These are phyloP conservation scores for Gortyna flavago DNA, from an alignment of 2,888 invertebrate species.

Conservation along the genomic window DNA sequence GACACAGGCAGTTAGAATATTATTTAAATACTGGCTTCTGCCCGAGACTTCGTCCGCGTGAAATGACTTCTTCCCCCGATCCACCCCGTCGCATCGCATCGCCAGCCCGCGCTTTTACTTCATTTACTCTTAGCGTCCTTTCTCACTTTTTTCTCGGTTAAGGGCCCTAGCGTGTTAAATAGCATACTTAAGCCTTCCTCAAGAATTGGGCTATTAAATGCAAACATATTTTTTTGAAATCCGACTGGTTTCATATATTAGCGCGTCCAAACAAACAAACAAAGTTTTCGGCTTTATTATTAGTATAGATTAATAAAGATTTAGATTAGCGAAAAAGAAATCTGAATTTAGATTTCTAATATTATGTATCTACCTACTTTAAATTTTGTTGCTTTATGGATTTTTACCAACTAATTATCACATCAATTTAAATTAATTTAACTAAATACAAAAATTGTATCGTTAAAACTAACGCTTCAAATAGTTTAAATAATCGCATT, in stretches of 20 bases:
- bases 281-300: no score
- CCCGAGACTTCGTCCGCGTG: background rate
- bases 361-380: background rate
- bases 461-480: background rate
- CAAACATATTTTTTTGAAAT: no score
- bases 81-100: background rate
- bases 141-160: no score
- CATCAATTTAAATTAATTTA: constrained; percentile 12
- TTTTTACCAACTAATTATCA: background rate
- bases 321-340: background rate
- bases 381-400: background rate
- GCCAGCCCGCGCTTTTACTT: no score
- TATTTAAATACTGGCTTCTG: background rate
- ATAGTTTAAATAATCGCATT: background rate
- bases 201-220: no score
- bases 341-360: constrained; percentile 16
- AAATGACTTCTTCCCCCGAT: background rate
- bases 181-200: no score
- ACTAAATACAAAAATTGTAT: background rate
- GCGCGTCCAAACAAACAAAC: no score
- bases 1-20: background rate
- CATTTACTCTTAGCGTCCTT: no score
- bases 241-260: no score
- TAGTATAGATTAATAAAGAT: no score
- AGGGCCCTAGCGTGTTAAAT: no score